phyloP scores from a whole-genome alignment of 2,888 invertebrate species.

The Habrosyne pyritoides region DNA sequence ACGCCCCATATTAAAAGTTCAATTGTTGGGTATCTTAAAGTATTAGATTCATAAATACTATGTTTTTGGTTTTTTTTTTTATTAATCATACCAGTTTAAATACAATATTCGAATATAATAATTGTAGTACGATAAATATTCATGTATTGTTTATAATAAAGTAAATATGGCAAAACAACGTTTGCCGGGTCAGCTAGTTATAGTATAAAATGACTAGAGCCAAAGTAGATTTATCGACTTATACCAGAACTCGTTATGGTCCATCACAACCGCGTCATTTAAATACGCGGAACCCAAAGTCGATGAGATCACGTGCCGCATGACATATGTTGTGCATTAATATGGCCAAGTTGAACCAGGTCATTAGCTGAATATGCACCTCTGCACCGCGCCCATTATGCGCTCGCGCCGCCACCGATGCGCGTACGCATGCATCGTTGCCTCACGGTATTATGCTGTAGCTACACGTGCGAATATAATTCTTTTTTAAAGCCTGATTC shows the following conservation, averaged over 20 bases:
- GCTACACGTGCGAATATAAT: background rate
- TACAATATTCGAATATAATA: too few species aligned
- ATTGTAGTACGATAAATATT: too few species aligned
- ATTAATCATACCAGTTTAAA: too few species aligned
- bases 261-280: background rate
- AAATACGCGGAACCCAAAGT: background rate
- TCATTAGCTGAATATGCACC: conserved; percentile 18
- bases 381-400: conserved; percentile 10
- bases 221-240: too few species aligned
- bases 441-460: background rate
- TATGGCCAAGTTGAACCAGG: conserved; percentile 10
- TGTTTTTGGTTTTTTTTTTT: too few species aligned
- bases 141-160: too few species aligned
- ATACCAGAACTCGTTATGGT: background rate
- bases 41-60: too few species aligned
- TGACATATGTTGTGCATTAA: conserved; percentile 17
- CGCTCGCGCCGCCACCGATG: background rate
- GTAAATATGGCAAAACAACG: too few species aligned
- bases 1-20: too few species aligned
- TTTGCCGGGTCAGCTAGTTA: too few species aligned
- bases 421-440: background rate
- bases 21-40: too few species aligned
- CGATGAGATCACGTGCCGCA: conserved; percentile 5
- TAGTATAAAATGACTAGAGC: too few species aligned
- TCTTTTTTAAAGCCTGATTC: background rate